Conservation (phyloP, 2,113 vertebrate species). For the Dunckerocampus dactyliophorus region DNA sequence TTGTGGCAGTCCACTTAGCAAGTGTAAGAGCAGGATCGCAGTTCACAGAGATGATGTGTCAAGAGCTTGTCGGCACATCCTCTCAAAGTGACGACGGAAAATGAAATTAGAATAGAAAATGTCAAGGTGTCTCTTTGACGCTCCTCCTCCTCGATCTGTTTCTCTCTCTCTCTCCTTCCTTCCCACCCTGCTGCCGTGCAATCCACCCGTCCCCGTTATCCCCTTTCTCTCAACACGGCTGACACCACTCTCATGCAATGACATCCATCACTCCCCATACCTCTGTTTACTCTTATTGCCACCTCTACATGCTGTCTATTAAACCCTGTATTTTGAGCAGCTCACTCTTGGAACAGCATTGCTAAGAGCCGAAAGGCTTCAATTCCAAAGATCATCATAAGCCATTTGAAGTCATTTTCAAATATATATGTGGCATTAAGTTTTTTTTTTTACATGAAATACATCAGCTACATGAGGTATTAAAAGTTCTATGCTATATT, state of each 20-base stretch:
- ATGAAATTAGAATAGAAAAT: conserved; percentile 47
- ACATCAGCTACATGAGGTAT: too few species aligned
- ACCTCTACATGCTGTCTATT: neutral
- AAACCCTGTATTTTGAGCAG: neutral
- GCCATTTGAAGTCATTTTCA: neutral
- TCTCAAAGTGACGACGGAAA: conserved; percentile 13
- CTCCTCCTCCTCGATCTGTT: neutral
- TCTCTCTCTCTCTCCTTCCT: neutral
- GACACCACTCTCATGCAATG: conserved; percentile 1
- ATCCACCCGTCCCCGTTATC: conserved; percentile 21
- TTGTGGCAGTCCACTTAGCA: too few species aligned
- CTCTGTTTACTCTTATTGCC: neutral
- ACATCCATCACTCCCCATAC: conserved; percentile 38
- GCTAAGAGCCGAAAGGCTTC: neutral
- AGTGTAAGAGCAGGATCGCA: conserved; percentile 13
- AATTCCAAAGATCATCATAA: neutral
- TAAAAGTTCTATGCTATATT: too few species aligned
- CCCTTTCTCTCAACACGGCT: conserved; percentile 11
- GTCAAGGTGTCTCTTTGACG: conserved; percentile 43
- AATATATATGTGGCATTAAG: too few species aligned
- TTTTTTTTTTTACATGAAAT: too few species aligned
- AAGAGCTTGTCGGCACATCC: conserved; percentile 13
- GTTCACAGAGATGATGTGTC: conserved; percentile 13
- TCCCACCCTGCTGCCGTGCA: neutral
- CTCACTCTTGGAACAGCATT: neutral